phyloP scores from a whole-genome alignment of 2,797 vertebrate species.

The Phrynocephalus forsythii region DNA sequence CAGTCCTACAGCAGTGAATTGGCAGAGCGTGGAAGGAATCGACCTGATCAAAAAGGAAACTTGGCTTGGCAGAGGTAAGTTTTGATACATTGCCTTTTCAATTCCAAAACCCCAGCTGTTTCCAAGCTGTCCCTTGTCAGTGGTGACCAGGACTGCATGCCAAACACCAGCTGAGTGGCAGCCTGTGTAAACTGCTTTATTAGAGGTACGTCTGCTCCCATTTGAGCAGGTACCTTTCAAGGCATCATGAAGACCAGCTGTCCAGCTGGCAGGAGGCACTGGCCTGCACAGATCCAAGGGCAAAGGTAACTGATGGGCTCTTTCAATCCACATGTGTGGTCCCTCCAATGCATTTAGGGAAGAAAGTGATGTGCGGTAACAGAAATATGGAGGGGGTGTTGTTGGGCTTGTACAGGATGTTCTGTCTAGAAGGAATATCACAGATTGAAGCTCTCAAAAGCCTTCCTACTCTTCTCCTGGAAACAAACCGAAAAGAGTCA shows the following conservation, averaged over 20 bases:
- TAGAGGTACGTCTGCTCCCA: conserved; percentile 17
- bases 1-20: conserved; percentile 8
- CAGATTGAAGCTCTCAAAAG: background rate
- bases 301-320: background rate
- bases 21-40: conserved; percentile 10
- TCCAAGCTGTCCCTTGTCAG: conserved; percentile 38
- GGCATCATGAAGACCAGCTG: conserved; percentile 22
- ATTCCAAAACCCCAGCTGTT: conserved; percentile 15
- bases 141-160: conserved; percentile 2
- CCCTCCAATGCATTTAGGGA: background rate
- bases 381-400: background rate
- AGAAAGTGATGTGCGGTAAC: background rate
- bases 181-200: conserved; percentile 32
- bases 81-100: background rate
- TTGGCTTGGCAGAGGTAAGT: conserved; percentile 5
- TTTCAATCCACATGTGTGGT: conserved; percentile 7
- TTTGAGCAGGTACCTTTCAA: conserved; percentile 19
- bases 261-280: conserved; percentile 3
- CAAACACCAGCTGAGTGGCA: background rate
- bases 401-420: background rate
- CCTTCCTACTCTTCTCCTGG: background rate
- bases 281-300: background rate
- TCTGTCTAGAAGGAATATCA: background rate
- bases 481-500: too few relatives aligned
- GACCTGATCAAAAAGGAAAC: conserved; percentile 18